Evolutionary conservation across 2,113 vertebrate genomes (phyloP), one percentile per base, ranked within the genome.

Genomic region (Leptocoma aspasia): DNA sequence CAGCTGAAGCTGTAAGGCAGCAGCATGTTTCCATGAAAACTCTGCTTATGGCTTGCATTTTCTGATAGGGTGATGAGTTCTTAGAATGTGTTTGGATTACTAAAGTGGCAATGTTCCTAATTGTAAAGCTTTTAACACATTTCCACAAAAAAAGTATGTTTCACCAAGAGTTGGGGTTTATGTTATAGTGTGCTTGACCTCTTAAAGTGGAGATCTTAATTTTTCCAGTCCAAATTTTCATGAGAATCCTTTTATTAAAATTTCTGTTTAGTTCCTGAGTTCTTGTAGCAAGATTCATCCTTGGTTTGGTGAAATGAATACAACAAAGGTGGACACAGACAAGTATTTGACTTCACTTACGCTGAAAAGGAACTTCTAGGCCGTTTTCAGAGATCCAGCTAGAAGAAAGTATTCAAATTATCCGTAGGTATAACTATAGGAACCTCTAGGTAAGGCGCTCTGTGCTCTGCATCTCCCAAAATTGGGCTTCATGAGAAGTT

Each of bases 21-120:
- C 90, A 92, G 73, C 60, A 18, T 78, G 61, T 86, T 89, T 85
- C 61, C 63, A 37, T 86, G 75, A 79, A 82, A 96, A 91, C 59
- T 76, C 65, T 92, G 66, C 64, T 84, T 92, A 69, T 54, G 82
- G 50, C 63, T 49, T 91, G 66, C 56, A 45, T 93, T 92, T 93
- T 86, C 80, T 87, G 52, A 41, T 82, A 66, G 35, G 15, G 16
- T 79, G 80, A 57, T 87, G 81, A 64, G 82, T 64, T 87, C 61
- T 92, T 91, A 72, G 60, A 82, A 57, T 93, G 50, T 84, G 66
- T 65, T 59, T 72, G 68, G 83, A 71, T 71, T 89, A 70, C 79
- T 69, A 64, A 95, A 82, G 57, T 78, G 61, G 42, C 42, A 71
- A 0, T 61, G 18, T 70, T 92, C 49, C 26, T 93, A 90, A 88